phyloP scores from a whole-genome alignment of 2,888 invertebrate genomes.

The Catocala sponsa region DNA sequence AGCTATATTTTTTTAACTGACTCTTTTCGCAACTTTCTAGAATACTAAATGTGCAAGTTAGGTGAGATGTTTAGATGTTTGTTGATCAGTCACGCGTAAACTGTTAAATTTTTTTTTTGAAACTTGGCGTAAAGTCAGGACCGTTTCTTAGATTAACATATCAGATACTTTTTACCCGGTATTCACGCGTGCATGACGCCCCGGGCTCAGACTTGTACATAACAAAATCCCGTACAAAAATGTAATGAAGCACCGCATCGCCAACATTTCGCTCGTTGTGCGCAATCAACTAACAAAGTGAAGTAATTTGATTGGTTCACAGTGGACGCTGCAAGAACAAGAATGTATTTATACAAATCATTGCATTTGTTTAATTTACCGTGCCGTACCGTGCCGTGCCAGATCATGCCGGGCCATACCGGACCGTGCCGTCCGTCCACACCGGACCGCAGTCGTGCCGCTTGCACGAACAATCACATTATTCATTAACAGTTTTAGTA shows the following conservation, averaged over 20 bases:
- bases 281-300: conserved; percentile 77
- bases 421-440: conserved; percentile 6
- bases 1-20: too few relatives aligned
- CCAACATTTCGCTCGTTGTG: conserved; percentile 18
- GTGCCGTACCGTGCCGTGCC: conserved; percentile 6
- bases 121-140: too few relatives aligned
- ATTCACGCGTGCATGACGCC: too few relatives aligned
- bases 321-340: conserved; percentile 64
- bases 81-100: too few relatives aligned
- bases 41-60: too few relatives aligned
- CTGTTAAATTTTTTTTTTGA: too few relatives aligned
- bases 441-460: not conserved
- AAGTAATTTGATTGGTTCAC: conserved; percentile 73
- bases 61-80: too few relatives aligned
- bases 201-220: too few relatives aligned
- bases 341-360: conserved; percentile 72
- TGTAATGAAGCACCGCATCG: conserved; percentile 28
- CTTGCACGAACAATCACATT: conserved; percentile 32
- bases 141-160: too few relatives aligned
- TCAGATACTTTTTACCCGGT: too few relatives aligned
- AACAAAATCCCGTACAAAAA: too few relatives aligned
- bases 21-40: too few relatives aligned
- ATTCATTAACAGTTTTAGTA: conserved; percentile 32
- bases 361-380: conserved; percentile 55
- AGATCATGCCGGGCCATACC: conserved; percentile 10